Conservation (phyloP, 1,140 invertebrate species). For the Bombus breviceps region DNA sequence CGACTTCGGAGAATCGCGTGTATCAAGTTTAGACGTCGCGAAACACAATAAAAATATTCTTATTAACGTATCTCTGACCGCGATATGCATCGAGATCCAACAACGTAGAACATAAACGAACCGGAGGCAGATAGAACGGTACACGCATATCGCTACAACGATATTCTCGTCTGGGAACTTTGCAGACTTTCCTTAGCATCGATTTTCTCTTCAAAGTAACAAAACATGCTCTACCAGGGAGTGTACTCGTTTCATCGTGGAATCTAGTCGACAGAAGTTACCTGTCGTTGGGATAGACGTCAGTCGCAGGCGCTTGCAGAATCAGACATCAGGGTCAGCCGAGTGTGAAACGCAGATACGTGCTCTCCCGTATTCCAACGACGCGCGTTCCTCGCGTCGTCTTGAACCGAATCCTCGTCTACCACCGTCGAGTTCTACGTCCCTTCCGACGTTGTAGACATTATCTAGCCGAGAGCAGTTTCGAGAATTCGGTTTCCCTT, state of each 20-base stretch:
- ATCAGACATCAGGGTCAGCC: conserved; percentile 7
- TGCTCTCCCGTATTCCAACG: background rate
- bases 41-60: too few relatives aligned
- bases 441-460: background rate
- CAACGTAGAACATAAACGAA: background rate
- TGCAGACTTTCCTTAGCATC: background rate
- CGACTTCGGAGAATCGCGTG: too few relatives aligned
- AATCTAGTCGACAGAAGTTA: background rate
- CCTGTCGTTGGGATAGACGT: conserved; percentile 2
- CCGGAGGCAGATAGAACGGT: background rate
- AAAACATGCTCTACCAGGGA: background rate
- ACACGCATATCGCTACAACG: background rate
- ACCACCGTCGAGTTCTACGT: background rate
- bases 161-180: background rate
- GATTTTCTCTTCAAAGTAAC: background rate
- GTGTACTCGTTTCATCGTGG: background rate
- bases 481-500: background rate
- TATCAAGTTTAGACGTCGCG: too few relatives aligned
- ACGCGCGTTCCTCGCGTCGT: background rate
- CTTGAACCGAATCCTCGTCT: background rate
- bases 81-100: background rate
- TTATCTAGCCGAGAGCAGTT: conserved; percentile 11
- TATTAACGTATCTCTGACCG: too few relatives aligned
- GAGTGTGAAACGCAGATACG: conserved; percentile 18
- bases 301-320: background rate